Conservation (phyloP, 1,140 invertebrate species). For the Teleogryllus occipitalis region DNA sequence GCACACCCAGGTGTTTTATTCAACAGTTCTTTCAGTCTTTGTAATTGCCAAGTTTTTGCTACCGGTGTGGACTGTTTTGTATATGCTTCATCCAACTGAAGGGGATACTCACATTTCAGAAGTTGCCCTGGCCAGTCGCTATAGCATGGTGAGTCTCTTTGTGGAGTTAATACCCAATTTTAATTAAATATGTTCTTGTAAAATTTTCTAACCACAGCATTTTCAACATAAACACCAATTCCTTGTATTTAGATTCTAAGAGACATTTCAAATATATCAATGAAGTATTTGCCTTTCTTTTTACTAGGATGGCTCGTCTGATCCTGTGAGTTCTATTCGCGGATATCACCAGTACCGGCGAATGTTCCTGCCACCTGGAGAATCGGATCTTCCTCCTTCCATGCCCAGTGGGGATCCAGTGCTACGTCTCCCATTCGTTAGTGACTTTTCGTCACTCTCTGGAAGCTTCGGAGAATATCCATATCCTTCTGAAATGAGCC, state of each 20-base stretch:
- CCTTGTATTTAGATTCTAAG: no score
- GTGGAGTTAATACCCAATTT: no score
- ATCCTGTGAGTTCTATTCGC: conserved; percentile 13
- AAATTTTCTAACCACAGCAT: no score
- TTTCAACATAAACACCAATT: no score
- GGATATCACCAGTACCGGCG: conserved; percentile 22
- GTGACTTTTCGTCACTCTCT: conserved; percentile 15
- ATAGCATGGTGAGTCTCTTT: conserved; percentile 28
- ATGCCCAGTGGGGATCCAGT: not conserved
- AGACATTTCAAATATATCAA: not conserved
- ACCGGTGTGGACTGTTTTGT: conserved; percentile 45
- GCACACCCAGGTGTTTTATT: conserved; percentile 42
- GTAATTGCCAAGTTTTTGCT: conserved; percentile 42
- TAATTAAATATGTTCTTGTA: no score
- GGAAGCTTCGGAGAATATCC: conserved; percentile 18
- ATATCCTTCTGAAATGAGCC: conserved; percentile 8
- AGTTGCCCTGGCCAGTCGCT: conserved; percentile 33
- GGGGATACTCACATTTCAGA: conserved; percentile 33
- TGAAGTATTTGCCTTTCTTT: not conserved
- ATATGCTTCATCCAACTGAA: conserved; percentile 40
- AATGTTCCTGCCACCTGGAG: conserved; percentile 21
- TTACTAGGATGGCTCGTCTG: conserved; percentile 15
- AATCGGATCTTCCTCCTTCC: not conserved
- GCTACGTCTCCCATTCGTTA: conserved; percentile 5
- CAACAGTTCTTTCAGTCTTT: conserved; percentile 37